These are phyloP conservation scores for Bufo bufo DNA, from an alignment of 2,113 vertebrate species.

Conservation along the genomic window DNA sequence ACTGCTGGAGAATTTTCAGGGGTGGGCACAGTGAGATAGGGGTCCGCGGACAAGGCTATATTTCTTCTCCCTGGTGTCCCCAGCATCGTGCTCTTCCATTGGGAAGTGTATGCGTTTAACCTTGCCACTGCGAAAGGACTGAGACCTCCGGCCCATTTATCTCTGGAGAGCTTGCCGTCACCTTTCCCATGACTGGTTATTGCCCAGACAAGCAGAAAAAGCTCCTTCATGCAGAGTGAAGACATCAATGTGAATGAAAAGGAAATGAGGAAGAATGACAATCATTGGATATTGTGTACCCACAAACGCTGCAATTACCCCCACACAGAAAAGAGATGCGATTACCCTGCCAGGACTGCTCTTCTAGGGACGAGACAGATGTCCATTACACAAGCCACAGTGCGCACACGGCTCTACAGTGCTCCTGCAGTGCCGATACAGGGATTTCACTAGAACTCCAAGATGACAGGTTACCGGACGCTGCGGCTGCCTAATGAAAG, in stretches of 20 bases:
- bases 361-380: neutral
- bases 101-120: neutral
- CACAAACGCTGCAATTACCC: neutral
- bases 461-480: no score
- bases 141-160: neutral
- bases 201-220: conserved; percentile 27
- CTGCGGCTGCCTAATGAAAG: no score
- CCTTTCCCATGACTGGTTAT: neutral
- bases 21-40: neutral
- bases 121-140: neutral
- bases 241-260: neutral
- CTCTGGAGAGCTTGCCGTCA: neutral
- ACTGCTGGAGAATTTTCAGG: neutral
- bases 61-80: neutral
- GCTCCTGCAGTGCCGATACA: neutral
- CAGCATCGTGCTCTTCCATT: neutral
- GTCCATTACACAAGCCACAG: neutral
- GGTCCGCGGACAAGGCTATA: conserved; percentile 6
- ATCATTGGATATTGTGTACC: neutral
- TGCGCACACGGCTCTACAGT: neutral
- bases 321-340: neutral
- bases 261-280: neutral
- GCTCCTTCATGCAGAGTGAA: neutral
- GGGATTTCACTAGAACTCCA: no score
- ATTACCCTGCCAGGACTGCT: neutral